A percentile compares a stretch with the other conserved stretches of the same genome.
phyloP scores from a whole-genome alignment of 1,140 invertebrate species.

The Hermatobates lingyangjiaoensis region DNA sequence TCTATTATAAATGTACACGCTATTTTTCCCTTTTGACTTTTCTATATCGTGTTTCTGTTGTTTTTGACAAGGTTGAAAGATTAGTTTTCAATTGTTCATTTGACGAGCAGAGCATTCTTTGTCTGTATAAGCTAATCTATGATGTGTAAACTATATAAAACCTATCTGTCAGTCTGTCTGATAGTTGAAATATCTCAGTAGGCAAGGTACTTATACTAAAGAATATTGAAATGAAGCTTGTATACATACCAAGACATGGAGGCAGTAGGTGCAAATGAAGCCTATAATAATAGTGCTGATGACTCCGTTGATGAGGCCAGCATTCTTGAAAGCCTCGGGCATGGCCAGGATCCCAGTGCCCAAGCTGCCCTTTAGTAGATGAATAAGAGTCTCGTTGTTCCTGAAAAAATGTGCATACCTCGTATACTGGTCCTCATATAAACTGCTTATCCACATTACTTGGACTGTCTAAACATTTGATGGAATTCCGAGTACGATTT shows the following conservation, averaged over 20 bases:
- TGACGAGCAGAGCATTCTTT: background rate
- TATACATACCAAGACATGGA: conserved; percentile 39
- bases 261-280: conserved; percentile 38
- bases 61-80: background rate
- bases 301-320: conserved; percentile 40
- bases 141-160: background rate
- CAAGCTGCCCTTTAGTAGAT: conserved; percentile 49
- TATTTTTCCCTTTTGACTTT: background rate
- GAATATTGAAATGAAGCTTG: background rate
- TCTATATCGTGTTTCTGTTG: background rate
- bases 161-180: background rate
- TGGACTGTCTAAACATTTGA: background rate
- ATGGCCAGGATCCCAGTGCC: conserved; percentile 67
- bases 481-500: background rate
- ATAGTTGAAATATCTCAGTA: background rate
- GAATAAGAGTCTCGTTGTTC: conserved; percentile 42
- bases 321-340: conserved; percentile 50
- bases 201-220: background rate
- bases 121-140: background rate
- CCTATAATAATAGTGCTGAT: conserved; percentile 37
- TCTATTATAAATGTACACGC: background rate
- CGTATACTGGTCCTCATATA: background rate
- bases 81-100: background rate
- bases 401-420: no score
- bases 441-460: background rate